These are phyloP conservation scores for Etheostoma perlongum DNA, from an alignment of 2,797 vertebrate genomes.

Conservation along the genomic window DNA sequence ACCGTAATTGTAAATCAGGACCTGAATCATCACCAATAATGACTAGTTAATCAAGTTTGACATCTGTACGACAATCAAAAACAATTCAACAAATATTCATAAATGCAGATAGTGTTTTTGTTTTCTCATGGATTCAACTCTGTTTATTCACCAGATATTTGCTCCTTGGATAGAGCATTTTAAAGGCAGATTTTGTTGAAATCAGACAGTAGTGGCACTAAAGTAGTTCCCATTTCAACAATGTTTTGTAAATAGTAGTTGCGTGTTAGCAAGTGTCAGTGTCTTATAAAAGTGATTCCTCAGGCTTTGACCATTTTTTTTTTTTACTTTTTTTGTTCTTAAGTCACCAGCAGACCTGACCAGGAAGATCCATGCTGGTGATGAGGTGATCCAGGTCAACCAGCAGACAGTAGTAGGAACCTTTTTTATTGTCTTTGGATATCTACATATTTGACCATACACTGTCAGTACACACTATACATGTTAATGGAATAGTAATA, in stretches of 20 bases:
- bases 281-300: slow-evolving; percentile 2
- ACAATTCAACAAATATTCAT: slow-evolving; percentile 44
- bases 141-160: slow-evolving; percentile 16
- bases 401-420: slow-evolving; percentile 92
- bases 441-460: neutral
- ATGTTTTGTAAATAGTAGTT: neutral
- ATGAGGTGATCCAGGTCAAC: slow-evolving; percentile 97
- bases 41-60: slow-evolving; percentile 69
- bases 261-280: neutral
- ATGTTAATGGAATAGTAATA: neutral
- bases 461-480: neutral
- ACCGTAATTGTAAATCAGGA: slow-evolving; percentile 67
- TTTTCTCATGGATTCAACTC: slow-evolving; percentile 41
- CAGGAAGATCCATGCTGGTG: slow-evolving; percentile 95
- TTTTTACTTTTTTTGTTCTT: slow-evolving; percentile 20
- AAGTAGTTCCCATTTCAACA: neutral
- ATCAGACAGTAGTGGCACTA: neutral
- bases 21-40: slow-evolving; percentile 72
- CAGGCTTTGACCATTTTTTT: neutral
- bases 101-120: neutral
- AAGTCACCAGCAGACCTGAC: slow-evolving; percentile 94
- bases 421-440: neutral
- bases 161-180: neutral
- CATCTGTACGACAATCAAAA: slow-evolving; percentile 55
- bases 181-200: neutral